Evolutionary conservation across 2,113 vertebrate genomes (phyloP).

Genomic region (Centropristis striata): DNA sequence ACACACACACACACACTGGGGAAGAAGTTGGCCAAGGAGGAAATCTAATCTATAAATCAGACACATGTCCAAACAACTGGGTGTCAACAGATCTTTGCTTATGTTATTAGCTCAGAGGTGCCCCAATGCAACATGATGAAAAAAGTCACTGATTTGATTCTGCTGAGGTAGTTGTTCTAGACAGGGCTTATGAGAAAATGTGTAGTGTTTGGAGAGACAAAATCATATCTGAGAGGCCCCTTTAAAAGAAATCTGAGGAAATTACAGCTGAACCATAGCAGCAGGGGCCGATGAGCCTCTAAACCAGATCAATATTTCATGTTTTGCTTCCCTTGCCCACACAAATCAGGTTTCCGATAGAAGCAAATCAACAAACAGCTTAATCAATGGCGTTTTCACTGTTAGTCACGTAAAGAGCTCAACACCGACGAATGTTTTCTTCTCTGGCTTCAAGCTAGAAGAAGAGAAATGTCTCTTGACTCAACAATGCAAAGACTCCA

Average conservation of each 20-base stretch:
- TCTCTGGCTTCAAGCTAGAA: slow-evolving; percentile 6
- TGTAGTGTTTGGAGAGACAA: background rate
- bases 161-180: slow-evolving; percentile 37
- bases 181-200: background rate
- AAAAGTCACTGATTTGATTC: slow-evolving; percentile 40
- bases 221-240: slow-evolving; percentile 12
- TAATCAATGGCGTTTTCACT: slow-evolving; percentile 61
- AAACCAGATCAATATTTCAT: slow-evolving; percentile 64
- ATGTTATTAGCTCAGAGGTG: slow-evolving; percentile 45
- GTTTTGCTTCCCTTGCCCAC: slow-evolving; percentile 59
- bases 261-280: slow-evolving; percentile 4
- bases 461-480: slow-evolving; percentile 6
- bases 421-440: slow-evolving; percentile 7
- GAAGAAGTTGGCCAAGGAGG: slow-evolving; percentile 43
- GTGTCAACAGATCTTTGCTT: slow-evolving; percentile 67
- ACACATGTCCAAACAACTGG: slow-evolving; percentile 64
- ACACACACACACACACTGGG: too few species aligned
- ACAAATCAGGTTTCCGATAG: slow-evolving; percentile 73
- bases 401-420: slow-evolving; percentile 25
- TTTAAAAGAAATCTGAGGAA: slow-evolving; percentile 4
- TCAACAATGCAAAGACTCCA: background rate
- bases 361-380: slow-evolving; percentile 55
- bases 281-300: slow-evolving; percentile 42
- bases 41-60: slow-evolving; percentile 68
- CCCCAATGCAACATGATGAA: background rate